Percentiles rank a stretch among this genome's conserved stretches.
Conservation (phyloP, 1,140 invertebrate species). For the Oryctes rhinoceros region DNA sequence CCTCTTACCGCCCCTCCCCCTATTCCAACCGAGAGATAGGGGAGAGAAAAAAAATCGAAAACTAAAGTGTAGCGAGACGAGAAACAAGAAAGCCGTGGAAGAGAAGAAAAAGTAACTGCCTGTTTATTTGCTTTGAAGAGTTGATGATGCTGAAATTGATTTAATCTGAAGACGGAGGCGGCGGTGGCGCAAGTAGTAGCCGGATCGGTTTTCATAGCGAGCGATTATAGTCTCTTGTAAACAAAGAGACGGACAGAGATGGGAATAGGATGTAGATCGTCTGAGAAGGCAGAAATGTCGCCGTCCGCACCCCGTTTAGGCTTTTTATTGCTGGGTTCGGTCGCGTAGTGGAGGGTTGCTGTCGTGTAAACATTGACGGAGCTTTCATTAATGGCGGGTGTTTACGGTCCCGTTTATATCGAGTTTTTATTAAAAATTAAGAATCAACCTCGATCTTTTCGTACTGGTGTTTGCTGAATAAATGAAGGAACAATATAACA, state of each 20-base stretch:
- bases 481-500: too few relatives aligned
- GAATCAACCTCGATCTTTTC: too few relatives aligned
- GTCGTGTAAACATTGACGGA: constrained; percentile 17
- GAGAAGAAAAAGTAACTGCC: constrained; percentile 6
- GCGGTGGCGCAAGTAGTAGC: not conserved
- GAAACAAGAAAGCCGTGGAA: not conserved
- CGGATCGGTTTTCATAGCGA: not conserved
- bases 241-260: not conserved
- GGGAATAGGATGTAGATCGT: not conserved
- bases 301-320: not conserved
- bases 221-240: constrained; percentile 14
- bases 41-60: not conserved
- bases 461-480: too few relatives aligned
- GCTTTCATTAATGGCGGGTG: not conserved
- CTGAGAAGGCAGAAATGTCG: not conserved
- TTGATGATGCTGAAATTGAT: constrained; percentile 22
- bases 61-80: constrained; percentile 13
- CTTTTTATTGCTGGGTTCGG: not conserved
- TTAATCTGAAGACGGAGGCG: not conserved
- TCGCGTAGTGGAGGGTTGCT: not conserved
- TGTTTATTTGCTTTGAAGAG: constrained; percentile 18
- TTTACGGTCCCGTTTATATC: not conserved
- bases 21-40: not conserved
- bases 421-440: too few relatives aligned
- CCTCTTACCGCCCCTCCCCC: not conserved